Conservation (phyloP, 2,113 vertebrate genomes). For the Sylvietta virens region DNA sequence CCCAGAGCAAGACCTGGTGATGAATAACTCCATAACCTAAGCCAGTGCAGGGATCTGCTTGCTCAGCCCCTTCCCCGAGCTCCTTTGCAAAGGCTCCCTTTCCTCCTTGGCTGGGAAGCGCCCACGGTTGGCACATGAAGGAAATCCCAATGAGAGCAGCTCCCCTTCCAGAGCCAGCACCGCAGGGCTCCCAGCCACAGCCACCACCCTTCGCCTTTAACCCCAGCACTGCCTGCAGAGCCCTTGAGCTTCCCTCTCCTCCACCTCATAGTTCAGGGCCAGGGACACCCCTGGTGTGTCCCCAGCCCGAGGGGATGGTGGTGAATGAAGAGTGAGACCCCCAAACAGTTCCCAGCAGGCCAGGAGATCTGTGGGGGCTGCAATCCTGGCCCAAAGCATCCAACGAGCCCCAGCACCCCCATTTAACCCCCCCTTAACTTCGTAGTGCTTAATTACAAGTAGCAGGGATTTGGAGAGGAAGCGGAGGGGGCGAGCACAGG, state of each 20-base stretch:
- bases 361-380: not conserved
- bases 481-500: not conserved
- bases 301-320: not conserved
- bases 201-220: not conserved
- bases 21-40: not conserved
- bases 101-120: not conserved
- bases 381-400: not conserved
- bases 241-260: not conserved
- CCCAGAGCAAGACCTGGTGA: rapidly evolving
- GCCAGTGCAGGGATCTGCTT: not conserved
- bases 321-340: not conserved
- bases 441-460: not conserved
- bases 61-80: not conserved
- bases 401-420: not conserved
- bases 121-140: not conserved
- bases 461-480: not conserved
- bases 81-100: not conserved
- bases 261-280: not conserved
- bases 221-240: not conserved
- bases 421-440: not conserved
- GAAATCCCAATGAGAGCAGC: constrained; percentile 14
- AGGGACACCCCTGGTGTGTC: not conserved
- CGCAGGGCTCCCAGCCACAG: not conserved
- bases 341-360: not conserved
- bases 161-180: not conserved